Percentiles rank a stretch among this genome's conserved stretches.
phyloP scores from a whole-genome alignment of 2,113 vertebrate genomes.

The Lepus timidus region DNA sequence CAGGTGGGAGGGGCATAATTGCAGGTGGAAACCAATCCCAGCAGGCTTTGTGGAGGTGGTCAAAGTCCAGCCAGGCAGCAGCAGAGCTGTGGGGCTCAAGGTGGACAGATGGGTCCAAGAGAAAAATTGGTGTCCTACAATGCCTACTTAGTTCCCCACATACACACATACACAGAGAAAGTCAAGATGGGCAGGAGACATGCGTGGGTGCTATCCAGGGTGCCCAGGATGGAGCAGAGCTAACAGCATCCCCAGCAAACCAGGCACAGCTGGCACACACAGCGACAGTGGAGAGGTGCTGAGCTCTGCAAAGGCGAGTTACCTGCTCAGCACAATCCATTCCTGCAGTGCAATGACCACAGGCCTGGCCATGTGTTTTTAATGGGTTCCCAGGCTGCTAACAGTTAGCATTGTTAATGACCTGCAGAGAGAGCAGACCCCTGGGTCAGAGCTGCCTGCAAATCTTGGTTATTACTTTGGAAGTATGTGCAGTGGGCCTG shows the following conservation, averaged over 20 bases:
- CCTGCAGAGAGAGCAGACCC: constrained; percentile 65
- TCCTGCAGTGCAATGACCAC: constrained; percentile 29
- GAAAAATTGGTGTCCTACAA: not conserved
- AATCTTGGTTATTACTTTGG: constrained; percentile 54
- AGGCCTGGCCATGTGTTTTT: constrained; percentile 58
- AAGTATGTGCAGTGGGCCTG: constrained; percentile 46
- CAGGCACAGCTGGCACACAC: constrained; percentile 33
- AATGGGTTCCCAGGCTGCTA: constrained; percentile 67
- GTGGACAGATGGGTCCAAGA: not conserved
- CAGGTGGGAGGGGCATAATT: not conserved
- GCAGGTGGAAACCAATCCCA: not conserved
- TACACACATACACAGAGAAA: not conserved
- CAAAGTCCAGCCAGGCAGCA: not conserved
- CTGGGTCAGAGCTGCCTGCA: constrained; percentile 67
- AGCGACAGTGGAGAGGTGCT: constrained; percentile 67
- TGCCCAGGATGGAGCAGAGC: constrained; percentile 19
- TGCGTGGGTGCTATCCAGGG: not conserved
- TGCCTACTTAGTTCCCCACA: not conserved
- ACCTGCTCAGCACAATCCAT: constrained; percentile 74
- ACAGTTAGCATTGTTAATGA: constrained; percentile 72
- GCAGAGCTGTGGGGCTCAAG: not conserved
- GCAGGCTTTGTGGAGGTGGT: not conserved
- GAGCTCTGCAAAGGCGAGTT: constrained; percentile 75
- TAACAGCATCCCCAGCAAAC: not conserved
- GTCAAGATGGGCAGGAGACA: not conserved